These are phyloP conservation scores for Notocelia uddmanniana DNA, from an alignment of 2,888 invertebrate genomes.

Conservation along the genomic window DNA sequence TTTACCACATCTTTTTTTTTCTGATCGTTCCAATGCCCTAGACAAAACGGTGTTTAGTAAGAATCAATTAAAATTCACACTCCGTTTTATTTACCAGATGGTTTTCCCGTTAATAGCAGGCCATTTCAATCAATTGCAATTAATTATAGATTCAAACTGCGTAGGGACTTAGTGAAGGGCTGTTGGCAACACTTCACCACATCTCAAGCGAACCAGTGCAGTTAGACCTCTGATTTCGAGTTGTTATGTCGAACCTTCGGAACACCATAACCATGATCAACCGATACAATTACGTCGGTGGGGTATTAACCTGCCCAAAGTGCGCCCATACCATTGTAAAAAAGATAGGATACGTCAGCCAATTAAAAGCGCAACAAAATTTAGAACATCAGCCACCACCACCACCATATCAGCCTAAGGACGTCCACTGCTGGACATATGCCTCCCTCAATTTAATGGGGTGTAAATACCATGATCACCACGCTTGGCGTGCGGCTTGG, in stretches of 20 bases:
- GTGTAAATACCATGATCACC: too few relatives aligned
- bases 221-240: neutral
- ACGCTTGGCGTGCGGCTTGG: too few relatives aligned
- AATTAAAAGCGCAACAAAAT: too few relatives aligned
- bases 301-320: too few relatives aligned
- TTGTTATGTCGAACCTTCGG: neutral
- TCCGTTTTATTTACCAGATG: slow-evolving; percentile 9
- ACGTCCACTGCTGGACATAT: too few relatives aligned
- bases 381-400: too few relatives aligned
- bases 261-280: too few relatives aligned
- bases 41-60: slow-evolving; percentile 13
- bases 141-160: slow-evolving; percentile 52
- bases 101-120: neutral
- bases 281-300: too few relatives aligned
- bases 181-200: neutral
- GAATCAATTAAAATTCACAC: slow-evolving; percentile 16
- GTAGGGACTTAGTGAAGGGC: slow-evolving; percentile 40
- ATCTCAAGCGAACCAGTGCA: neutral
- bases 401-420: too few relatives aligned
- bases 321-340: too few relatives aligned
- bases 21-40: neutral
- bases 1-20: slow-evolving; percentile 2
- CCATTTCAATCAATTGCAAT: slow-evolving; percentile 36
- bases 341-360: too few relatives aligned
- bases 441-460: too few relatives aligned